Conservation (phyloP, 2,888 invertebrate species). For the Meghimatium bilineatum region DNA sequence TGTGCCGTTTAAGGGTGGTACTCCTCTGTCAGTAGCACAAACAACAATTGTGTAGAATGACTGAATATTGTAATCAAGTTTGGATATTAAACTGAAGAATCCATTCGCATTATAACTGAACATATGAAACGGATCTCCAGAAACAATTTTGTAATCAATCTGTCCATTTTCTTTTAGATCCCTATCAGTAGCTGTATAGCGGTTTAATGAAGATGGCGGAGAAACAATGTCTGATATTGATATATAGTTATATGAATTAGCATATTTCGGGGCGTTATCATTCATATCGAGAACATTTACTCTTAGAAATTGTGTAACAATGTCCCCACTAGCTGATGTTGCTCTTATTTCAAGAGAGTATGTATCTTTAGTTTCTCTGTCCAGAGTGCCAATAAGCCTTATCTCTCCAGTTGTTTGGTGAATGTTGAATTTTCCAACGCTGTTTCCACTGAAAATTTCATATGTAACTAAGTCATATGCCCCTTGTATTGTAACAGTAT, state of each 20-base stretch:
- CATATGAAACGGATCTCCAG: constrained; percentile 56
- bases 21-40: constrained; percentile 51
- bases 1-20: background rate
- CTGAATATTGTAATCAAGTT: constrained; percentile 31
- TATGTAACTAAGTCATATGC: constrained; percentile 17
- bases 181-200: constrained; percentile 60
- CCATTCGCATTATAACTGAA: constrained; percentile 47
- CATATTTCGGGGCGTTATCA: constrained; percentile 30
- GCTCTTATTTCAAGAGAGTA: constrained; percentile 25
- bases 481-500: constrained; percentile 1
- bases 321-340: background rate
- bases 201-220: background rate
- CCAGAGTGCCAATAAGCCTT: constrained; percentile 9
- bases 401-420: constrained; percentile 16
- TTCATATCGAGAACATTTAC: constrained; percentile 16
- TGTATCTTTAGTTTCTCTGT: constrained; percentile 17
- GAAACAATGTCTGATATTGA: background rate
- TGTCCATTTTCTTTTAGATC: constrained; percentile 56
- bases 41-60: constrained; percentile 24
- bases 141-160: constrained; percentile 58
- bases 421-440: constrained; percentile 7
- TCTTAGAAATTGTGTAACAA: background rate
- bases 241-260: background rate
- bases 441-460: constrained; percentile 10
- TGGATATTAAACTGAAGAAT: background rate